Conservation (phyloP, 1,140 invertebrate genomes). For the Pantala flavescens region DNA sequence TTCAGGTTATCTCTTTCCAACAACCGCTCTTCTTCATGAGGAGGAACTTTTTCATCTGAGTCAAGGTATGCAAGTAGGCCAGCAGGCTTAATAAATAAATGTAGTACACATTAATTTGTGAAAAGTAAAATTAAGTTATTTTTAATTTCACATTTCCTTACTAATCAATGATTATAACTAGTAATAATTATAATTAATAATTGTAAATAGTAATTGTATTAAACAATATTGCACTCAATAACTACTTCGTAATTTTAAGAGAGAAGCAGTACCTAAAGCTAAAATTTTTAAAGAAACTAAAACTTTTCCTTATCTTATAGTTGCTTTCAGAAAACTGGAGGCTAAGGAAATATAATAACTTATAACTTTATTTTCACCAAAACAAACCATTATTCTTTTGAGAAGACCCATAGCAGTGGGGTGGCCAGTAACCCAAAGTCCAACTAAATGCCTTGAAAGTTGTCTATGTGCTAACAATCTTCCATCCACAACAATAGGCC, state of each 20-base stretch:
- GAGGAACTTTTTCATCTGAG: slow-evolving; percentile 74
- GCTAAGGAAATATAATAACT: too few species aligned
- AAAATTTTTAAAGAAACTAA: too few species aligned
- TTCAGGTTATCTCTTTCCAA: slow-evolving; percentile 89
- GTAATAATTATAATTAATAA: too few species aligned
- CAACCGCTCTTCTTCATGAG: slow-evolving; percentile 60
- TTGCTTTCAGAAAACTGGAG: too few species aligned
- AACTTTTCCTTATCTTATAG: too few species aligned
- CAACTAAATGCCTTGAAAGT: slow-evolving; percentile 89
- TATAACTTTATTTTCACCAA: too few species aligned
- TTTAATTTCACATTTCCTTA: background rate
- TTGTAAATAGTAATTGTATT: too few species aligned
- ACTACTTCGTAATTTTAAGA: too few species aligned
- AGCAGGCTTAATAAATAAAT: slow-evolving; percentile 47
- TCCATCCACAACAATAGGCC: slow-evolving; percentile 37
- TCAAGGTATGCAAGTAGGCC: slow-evolving; percentile 87
- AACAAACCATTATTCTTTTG: slow-evolving; percentile 72
- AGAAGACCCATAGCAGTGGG: slow-evolving; percentile 82
- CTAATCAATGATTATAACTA: too few species aligned
- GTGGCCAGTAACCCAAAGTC: slow-evolving; percentile 94
- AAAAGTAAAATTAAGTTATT: background rate
- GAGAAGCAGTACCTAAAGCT: too few species aligned
- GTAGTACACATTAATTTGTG: too few species aligned
- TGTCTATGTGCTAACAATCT: slow-evolving; percentile 77
- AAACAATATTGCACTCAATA: too few species aligned